These are phyloP conservation scores for Eudemis profundana DNA, from an alignment of 2,888 invertebrate species.

Conservation along the genomic window DNA sequence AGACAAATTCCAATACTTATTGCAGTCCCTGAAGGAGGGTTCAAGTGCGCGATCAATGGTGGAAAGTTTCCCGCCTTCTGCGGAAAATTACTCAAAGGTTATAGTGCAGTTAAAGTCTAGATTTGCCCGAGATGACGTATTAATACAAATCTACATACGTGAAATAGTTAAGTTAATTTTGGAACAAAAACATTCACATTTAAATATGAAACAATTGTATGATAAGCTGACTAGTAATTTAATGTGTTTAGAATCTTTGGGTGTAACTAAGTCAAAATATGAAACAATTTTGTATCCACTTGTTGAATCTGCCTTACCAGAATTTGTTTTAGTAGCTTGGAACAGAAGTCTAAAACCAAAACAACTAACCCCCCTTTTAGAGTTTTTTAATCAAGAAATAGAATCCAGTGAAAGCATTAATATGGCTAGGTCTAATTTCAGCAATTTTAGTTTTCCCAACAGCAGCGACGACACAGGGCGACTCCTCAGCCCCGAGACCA, in stretches of 20 bases:
- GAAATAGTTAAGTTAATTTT: neutral
- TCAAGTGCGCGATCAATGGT: neutral
- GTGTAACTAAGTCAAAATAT: neutral
- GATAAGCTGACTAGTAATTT: neutral
- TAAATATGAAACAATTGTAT: neutral
- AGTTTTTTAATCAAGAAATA: neutral
- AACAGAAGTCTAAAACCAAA: conserved; percentile 24
- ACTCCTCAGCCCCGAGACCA: too few species aligned
- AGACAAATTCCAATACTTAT: conserved; percentile 7
- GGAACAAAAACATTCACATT: too few species aligned
- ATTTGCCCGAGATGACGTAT: neutral
- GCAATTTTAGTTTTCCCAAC: too few species aligned
- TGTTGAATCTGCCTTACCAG: neutral
- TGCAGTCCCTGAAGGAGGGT: neutral
- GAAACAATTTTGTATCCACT: neutral
- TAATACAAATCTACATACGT: neutral
- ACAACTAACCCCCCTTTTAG: neutral
- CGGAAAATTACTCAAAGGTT: neutral
- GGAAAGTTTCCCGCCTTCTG: neutral
- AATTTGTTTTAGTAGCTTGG: conserved; percentile 2
- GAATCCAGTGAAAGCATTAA: neutral
- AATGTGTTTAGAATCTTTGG: neutral
- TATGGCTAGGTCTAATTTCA: too few species aligned
- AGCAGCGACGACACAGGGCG: too few species aligned
- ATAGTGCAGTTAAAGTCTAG: neutral